Evolutionary conservation across 2,888 invertebrate species (phyloP).

Genomic region (Tryphoninae sp.): DNA sequence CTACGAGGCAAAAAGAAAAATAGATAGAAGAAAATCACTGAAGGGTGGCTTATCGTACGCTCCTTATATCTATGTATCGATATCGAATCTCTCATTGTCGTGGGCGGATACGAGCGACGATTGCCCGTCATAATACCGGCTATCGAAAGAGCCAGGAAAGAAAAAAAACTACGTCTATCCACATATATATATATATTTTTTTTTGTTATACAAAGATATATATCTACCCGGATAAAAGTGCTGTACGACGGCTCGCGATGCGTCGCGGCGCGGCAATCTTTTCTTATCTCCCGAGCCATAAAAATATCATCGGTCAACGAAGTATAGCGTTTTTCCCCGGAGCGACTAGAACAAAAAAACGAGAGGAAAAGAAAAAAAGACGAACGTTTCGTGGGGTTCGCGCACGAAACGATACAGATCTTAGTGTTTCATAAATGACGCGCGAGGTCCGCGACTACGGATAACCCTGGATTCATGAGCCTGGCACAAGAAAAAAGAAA

Average conservation of each 20-base stretch:
- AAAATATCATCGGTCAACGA: conserved; percentile 69
- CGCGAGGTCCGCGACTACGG: conserved; percentile 49
- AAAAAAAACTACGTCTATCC: too few species aligned
- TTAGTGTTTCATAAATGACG: conserved; percentile 71
- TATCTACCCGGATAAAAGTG: conserved; percentile 30
- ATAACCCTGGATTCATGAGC: conserved; percentile 59
- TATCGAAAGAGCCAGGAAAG: conserved; percentile 6
- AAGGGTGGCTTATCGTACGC: conserved; percentile 15
- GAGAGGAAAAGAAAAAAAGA: conserved; percentile 53
- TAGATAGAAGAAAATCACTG: neutral
- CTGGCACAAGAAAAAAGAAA: conserved; percentile 33
- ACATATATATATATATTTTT: neutral
- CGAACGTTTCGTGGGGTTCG: conserved; percentile 63
- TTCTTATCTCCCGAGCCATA: conserved; percentile 67
- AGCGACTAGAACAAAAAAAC: conserved; percentile 42
- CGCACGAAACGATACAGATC: conserved; percentile 68
- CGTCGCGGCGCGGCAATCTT: conserved; percentile 54
- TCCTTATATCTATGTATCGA: neutral
- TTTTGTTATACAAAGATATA: conserved; percentile 3
- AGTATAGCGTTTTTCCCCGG: conserved; percentile 54
- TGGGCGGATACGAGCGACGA: conserved; percentile 9
- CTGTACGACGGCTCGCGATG: conserved; percentile 4
- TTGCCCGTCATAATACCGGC: conserved; percentile 26
- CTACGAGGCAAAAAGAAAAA: neutral
- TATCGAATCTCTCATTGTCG: conserved; percentile 30